Percentiles rank a stretch among this genome's conserved stretches.
phyloP scores from a whole-genome alignment of 2,888 invertebrate genomes.

The Venusia cambrica region DNA sequence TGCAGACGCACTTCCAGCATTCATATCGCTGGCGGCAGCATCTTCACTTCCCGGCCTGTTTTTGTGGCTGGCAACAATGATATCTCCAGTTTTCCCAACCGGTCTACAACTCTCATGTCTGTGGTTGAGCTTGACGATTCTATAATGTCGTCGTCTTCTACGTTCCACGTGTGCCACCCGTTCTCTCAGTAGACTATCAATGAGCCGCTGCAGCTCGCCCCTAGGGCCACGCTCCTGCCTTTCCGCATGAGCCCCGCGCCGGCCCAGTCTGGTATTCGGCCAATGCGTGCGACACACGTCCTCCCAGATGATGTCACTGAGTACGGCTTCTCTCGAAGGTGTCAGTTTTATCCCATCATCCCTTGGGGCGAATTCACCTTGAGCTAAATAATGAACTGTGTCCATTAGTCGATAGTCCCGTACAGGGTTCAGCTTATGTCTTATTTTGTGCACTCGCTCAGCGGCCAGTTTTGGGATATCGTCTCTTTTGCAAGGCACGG shows the following conservation, averaged over 20 bases:
- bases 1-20: conserved; percentile 44
- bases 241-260: conserved; percentile 54
- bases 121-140: conserved; percentile 70
- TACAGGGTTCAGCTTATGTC: conserved; percentile 70
- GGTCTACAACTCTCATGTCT: conserved; percentile 65
- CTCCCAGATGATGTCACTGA: conserved; percentile 75
- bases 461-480: conserved; percentile 64
- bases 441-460: conserved; percentile 68
- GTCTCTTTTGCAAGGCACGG: conserved; percentile 66
- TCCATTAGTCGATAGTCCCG: conserved; percentile 74
- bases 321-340: conserved; percentile 70
- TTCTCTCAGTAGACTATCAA: conserved; percentile 66
- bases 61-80: conserved; percentile 73
- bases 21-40: conserved; percentile 46
- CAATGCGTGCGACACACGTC: conserved; percentile 75
- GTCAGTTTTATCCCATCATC: conserved; percentile 74
- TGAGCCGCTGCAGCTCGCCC: conserved; percentile 64
- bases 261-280: conserved; percentile 66
- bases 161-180: conserved; percentile 70
- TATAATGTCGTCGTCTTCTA: conserved; percentile 66
- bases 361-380: conserved; percentile 74
- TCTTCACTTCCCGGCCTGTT: conserved; percentile 53
- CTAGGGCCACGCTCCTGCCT: conserved; percentile 59
- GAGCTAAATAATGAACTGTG: conserved; percentile 73
- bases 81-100: conserved; percentile 71